Conservation (phyloP, 2,797 vertebrate genomes). For the Argyrosomus regius region DNA sequence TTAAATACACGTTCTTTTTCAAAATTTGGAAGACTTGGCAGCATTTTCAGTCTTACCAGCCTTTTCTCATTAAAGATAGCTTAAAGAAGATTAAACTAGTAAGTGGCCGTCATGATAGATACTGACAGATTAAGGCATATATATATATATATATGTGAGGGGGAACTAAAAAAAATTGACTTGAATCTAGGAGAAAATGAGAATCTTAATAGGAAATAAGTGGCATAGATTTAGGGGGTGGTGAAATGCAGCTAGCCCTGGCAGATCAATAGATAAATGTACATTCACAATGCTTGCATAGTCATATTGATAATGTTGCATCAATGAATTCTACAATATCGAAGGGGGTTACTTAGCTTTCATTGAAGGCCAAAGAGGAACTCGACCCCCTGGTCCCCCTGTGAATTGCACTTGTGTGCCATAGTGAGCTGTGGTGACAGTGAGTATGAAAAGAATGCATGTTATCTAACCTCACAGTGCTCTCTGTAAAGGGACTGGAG, state of each 20-base stretch:
- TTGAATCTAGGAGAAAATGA: not conserved
- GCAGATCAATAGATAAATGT: conserved; percentile 10
- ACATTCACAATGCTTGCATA: not conserved
- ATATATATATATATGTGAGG: not conserved
- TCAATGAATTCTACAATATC: conserved; percentile 10
- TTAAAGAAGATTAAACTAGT: conserved; percentile 32
- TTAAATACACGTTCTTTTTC: conserved; percentile 13
- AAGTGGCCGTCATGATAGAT: conserved; percentile 3
- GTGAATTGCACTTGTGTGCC: conserved; percentile 8
- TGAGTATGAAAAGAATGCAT: not conserved
- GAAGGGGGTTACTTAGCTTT: conserved; percentile 6
- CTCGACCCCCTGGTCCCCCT: not conserved
- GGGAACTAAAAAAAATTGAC: not conserved
- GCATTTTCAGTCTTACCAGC: not conserved
- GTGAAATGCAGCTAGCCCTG: conserved; percentile 1
- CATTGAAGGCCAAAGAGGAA: conserved; percentile 8
- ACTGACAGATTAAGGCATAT: not conserved
- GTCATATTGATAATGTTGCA: conserved; percentile 20
- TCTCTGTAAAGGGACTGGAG: conserved; percentile 95
- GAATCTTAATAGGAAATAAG: not conserved
- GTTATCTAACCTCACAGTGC: conserved; percentile 93
- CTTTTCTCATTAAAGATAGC: conserved; percentile 32
- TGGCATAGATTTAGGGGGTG: conserved; percentile 5
- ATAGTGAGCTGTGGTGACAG: not conserved
- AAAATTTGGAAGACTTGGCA: not conserved